phyloP scores from a whole-genome alignment of 1,140 invertebrate species.

The Chironomus tepperi region DNA sequence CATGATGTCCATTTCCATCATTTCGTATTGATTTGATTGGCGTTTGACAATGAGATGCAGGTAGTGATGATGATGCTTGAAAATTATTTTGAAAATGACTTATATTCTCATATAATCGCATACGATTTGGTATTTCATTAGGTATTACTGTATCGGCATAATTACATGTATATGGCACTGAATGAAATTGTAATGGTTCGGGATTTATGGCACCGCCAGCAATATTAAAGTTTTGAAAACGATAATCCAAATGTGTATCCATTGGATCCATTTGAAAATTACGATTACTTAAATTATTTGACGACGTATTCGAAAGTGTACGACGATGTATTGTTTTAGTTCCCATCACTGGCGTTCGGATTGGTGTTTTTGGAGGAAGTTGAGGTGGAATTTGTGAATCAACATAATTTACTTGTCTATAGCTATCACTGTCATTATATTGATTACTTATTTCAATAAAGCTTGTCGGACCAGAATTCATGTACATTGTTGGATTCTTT shows the following conservation, averaged over 20 bases:
- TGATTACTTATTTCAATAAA: constrained; percentile 36
- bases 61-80: constrained; percentile 31
- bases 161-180: constrained; percentile 3
- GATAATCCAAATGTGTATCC: constrained; percentile 16
- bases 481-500: background rate
- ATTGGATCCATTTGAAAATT: background rate
- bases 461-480: constrained; percentile 34
- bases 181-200: constrained; percentile 4
- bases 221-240: constrained; percentile 11
- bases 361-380: constrained; percentile 26
- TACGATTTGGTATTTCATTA: constrained; percentile 24
- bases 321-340: constrained; percentile 36
- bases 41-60: constrained; percentile 31
- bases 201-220: background rate
- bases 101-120: constrained; percentile 34
- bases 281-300: constrained; percentile 29
- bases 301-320: constrained; percentile 36
- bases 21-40: constrained; percentile 32
- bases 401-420: constrained; percentile 1
- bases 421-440: constrained; percentile 3
- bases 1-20: constrained; percentile 41
- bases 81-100: constrained; percentile 28
- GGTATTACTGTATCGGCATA: constrained; percentile 34
- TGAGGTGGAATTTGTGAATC: background rate
- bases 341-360: constrained; percentile 38